A percentile compares a stretch with the other conserved stretches of the same genome.
Evolutionary conservation across 2,888 invertebrate genomes (phyloP).

Genomic region (Chrysodeixis includens): DNA sequence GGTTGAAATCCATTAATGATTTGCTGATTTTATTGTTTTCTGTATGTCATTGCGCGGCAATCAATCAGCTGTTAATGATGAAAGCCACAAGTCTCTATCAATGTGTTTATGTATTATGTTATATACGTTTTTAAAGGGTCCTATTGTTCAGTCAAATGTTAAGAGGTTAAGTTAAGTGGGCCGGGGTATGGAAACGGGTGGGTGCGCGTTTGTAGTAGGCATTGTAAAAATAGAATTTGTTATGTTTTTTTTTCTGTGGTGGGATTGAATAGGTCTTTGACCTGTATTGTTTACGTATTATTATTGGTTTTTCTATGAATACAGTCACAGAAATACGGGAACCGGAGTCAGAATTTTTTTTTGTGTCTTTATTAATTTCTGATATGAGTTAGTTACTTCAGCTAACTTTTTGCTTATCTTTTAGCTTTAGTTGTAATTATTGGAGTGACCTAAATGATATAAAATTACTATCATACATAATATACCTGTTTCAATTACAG

Average conservation of each 20-base stretch:
- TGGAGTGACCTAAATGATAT: no score
- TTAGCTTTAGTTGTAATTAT: no score
- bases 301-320: no score
- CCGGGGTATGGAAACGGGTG: conserved; percentile 33
- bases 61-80: conserved; percentile 58
- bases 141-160: conserved; percentile 28
- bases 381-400: no score
- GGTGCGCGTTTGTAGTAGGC: conserved; percentile 12
- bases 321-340: no score
- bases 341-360: no score
- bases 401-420: no score
- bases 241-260: neutral
- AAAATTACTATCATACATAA: neutral
- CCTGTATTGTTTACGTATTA: neutral
- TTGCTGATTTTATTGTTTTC: conserved; percentile 61
- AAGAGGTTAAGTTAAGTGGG: conserved; percentile 40
- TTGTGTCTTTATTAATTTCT: no score
- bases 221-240: neutral
- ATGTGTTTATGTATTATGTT: conserved; percentile 29
- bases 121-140: conserved; percentile 48
- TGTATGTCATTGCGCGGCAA: conserved; percentile 50
- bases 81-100: conserved; percentile 58
- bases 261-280: neutral
- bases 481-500: conserved; percentile 18
- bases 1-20: conserved; percentile 61